Conservation (phyloP, 2,797 vertebrate genomes). For the Melanogrammus aeglefinus region DNA sequence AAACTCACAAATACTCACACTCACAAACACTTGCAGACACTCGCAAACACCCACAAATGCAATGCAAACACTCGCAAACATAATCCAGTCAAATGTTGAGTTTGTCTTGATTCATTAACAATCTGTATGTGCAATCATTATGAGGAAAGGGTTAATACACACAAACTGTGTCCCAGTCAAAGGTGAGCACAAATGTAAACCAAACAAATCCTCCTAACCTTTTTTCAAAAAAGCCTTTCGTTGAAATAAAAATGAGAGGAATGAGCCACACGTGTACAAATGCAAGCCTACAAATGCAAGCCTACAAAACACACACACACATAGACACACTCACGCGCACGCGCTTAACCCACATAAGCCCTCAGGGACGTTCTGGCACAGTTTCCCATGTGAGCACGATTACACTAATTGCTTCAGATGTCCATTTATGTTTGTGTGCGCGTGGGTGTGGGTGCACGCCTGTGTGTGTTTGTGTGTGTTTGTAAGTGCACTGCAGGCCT, state of each 20-base stretch:
- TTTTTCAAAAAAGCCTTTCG: not conserved
- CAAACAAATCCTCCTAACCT: not conserved
- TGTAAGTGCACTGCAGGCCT: conserved; percentile 1
- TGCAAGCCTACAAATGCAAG: not conserved
- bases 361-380: conserved; percentile 47
- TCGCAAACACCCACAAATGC: not conserved
- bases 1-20: too few relatives aligned
- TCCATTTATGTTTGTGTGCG: conserved; percentile 38
- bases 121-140: not conserved
- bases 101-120: not conserved
- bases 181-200: not conserved
- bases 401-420: conserved; percentile 64
- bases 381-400: conserved; percentile 60
- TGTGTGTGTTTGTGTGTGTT: not conserved
- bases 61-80: not conserved
- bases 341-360: conserved; percentile 17
- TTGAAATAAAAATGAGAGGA: not conserved
- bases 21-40: not conserved
- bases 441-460: not conserved
- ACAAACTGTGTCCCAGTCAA: not conserved
- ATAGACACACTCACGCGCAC: conserved; percentile 13
- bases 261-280: not conserved
- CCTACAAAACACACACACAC: conserved; percentile 7
- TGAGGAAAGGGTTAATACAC: not conserved
- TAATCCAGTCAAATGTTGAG: too few relatives aligned